Base-by-base conservation (phyloP, 1,140 invertebrate genomes). In the Papilio helenus region DNA sequence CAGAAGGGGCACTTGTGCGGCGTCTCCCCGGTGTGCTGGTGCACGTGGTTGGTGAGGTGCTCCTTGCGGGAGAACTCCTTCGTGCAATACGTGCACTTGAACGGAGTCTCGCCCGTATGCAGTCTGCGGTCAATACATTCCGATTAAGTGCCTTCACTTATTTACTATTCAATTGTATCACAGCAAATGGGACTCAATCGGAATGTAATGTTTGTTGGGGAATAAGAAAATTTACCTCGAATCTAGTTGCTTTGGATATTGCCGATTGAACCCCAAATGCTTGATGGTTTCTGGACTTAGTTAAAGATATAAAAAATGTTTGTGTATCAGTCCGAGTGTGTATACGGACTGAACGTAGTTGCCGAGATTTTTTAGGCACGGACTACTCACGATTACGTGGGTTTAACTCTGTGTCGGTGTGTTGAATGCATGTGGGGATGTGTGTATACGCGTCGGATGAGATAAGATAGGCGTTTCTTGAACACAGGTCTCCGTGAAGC, bases 61-160 rank as follows among this genome's bases (percentile, higher is more conserved):
- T 98, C 97, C 94, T 98, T 98, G 80, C 97, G 95, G 55, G 97
- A 97, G 94, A 98, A 98, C 76, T 97, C 97, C 87, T 97, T 97
- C 8, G 95, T 94, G 87, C 97, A 97, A 86, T 94, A 96, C 23
- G 95, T 95, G 90, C 97, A 97, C 85, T 96, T 96, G 91, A 96
- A 95, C n/a, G 96, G 96, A 7, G 96, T 96, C 91, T 98, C 97
- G 12, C 97, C 97, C 0, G 98, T 99, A 94, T 99, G 99, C 93
- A 97, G 97, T 86, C 97, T 93, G 90, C 26, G 79, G 80, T 82
- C 80, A 86, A 88, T 82, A 82, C 78, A 81, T 82, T 82, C 77
- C 72, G 71, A 82, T 83, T 79, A 77, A 77, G 76, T 65, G 10
- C 76, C 76, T 44, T 77, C 16, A 58, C n/a, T 77, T 65, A 23